Base-by-base conservation (phyloP, 2,113 vertebrate species). In the Xiphorhynchus elegans region DNA sequence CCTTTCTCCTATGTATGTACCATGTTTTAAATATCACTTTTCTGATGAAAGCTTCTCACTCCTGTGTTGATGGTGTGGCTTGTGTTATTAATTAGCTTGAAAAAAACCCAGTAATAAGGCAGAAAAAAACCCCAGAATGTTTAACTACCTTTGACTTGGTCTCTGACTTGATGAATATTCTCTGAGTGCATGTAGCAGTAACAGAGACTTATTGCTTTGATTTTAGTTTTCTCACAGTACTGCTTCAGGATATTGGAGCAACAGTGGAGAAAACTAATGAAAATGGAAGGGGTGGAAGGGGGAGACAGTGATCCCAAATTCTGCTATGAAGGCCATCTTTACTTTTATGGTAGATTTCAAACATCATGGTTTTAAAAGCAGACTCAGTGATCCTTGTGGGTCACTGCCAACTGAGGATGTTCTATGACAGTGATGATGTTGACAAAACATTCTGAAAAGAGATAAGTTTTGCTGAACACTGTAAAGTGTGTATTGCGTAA, bases 401-500 rank as follows among this genome's bases (percentile, higher is more conserved):
- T 68, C 39, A 25, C 53, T 53, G 67, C 33, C 62, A 60, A 0
- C 16, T 46, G 46, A 53, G 69, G 46, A 24, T 19, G 2, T 75
- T 47, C 59, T 28, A 23, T 60, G 60, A 20, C 4, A 19, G 19
- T 44, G 19, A 19, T 60, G 69, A 24, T 5, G 23, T 10, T 8
- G 2, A 29, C 53, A 39, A 17, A 67, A 53, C 12, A 29, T 76
- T 59, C 68, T 76, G 37, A 67, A 89, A 82, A 5, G 7, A 75
- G 17, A 1, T 31, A 59, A 50, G 2, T 78, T 74, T 80, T 69
- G 23, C 33, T 19, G 12, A 79, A 23, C 16, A 1, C 13, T 63
- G 8, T 80, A 59, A 62, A 92, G 44, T 1, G 0, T 5, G 1
- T 18, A 31, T 20, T 12, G 13, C 12, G 2, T 20, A 11, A 59